Percentiles rank a stretch among this genome's conserved stretches.
These are phyloP conservation scores for Bubo blakistoni DNA, from an alignment of 2,113 vertebrate species.

Conservation along the genomic window DNA sequence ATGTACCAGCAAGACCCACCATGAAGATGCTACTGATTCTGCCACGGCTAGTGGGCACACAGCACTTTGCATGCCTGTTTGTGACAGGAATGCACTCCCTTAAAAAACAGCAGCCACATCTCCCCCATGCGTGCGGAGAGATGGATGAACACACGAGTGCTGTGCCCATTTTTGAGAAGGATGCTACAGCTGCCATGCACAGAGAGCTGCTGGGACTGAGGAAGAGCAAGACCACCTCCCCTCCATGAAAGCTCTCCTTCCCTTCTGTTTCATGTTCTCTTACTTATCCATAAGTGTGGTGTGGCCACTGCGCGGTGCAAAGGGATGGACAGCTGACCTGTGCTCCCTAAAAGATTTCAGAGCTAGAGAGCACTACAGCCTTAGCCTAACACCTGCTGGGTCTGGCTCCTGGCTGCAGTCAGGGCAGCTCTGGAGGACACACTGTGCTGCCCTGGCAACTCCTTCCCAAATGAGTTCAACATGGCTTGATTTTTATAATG, in stretches of 20 bases:
- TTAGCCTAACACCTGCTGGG: not conserved
- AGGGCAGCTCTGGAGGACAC: not conserved
- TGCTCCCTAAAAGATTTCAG: not conserved
- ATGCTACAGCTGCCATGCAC: not conserved
- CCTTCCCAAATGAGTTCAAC: not conserved
- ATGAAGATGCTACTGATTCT: not conserved
- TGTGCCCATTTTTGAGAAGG: not conserved
- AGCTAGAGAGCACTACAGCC: not conserved
- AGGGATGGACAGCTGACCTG: not conserved
- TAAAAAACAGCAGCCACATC: not conserved
- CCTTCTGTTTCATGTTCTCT: not conserved
- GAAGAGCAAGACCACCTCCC: not conserved
- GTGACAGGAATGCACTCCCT: not conserved
- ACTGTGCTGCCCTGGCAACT: not conserved
- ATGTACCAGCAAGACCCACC: not conserved
- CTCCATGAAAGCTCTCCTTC: not conserved
- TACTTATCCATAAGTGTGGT: not conserved
- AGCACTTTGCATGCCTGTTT: not conserved
- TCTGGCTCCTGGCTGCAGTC: not conserved
- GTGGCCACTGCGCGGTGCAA: not conserved
- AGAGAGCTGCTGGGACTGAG: not conserved
- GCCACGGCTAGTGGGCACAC: not conserved
- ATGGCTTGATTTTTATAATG: accelerated
- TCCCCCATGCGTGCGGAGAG: accelerated
- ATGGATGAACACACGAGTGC: not conserved